A percentile compares a stretch with the other conserved stretches of the same genome.
Conservation (phyloP, 2,888 invertebrate genomes). For the Ferrisia virgata region DNA sequence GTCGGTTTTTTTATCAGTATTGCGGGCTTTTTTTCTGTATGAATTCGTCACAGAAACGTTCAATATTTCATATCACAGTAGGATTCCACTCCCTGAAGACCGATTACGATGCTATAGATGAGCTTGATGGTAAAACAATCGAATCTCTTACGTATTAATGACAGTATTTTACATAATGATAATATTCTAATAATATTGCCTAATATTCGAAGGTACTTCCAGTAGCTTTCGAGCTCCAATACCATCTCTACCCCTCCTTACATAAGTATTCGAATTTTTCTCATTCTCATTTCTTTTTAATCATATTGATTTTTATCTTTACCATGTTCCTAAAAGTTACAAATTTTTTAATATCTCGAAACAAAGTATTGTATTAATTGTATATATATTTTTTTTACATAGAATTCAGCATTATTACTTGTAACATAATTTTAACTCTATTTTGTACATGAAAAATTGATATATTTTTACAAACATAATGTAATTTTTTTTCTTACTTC, state of each 20-base stretch:
- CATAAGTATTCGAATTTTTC: background rate
- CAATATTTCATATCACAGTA: background rate
- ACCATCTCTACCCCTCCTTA: background rate
- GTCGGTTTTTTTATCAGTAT: background rate
- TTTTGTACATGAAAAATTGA: background rate
- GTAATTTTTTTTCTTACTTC: background rate
- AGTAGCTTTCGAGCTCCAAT: background rate
- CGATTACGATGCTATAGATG: background rate
- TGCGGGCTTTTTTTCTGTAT: background rate
- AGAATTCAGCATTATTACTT: background rate
- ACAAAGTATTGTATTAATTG: background rate
- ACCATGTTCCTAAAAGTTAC: background rate
- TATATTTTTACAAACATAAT: background rate
- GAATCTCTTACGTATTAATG: slow-evolving; percentile 6
- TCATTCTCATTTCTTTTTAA: background rate
- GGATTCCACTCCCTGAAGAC: background rate
- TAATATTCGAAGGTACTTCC: background rate
- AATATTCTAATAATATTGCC: background rate
- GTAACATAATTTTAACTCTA: background rate
- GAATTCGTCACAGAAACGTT: background rate
- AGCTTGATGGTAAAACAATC: background rate
- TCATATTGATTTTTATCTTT: background rate
- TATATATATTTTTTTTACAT: background rate
- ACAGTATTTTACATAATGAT: slow-evolving; percentile 24
- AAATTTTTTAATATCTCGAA: background rate